A percentile compares a stretch with the other conserved stretches of the same genome.
Conservation (phyloP, 2,797 vertebrate species). For the Orientallactaga sibirica region DNA sequence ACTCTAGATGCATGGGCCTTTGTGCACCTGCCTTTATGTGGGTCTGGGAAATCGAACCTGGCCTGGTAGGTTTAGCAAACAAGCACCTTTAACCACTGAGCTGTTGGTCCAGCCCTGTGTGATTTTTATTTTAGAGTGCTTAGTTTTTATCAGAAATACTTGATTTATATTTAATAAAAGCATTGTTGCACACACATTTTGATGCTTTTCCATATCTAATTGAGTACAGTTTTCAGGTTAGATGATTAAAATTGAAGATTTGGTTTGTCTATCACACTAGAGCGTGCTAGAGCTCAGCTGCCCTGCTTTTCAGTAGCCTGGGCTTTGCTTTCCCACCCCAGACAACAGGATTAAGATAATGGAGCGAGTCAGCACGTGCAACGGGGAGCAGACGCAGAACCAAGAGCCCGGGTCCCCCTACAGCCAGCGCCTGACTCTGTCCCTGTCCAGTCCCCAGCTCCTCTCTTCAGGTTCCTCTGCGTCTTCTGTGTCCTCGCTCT, state of each 20-base stretch:
- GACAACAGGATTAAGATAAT: constrained; percentile 87
- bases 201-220: not conserved
- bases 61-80: too few species aligned
- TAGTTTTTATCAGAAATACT: not conserved
- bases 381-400: constrained; percentile 90
- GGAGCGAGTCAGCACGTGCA: constrained; percentile 86
- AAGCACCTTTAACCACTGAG: too few species aligned
- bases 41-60: too few species aligned
- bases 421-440: constrained; percentile 93
- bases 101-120: not conserved
- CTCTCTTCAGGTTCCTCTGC: constrained; percentile 93
- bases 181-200: not conserved
- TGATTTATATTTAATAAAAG: not conserved
- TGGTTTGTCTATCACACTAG: fast-evolving
- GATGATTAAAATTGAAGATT: too few species aligned
- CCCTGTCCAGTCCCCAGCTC: constrained; percentile 94
- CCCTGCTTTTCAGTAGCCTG: fast-evolving
- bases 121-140: not conserved
- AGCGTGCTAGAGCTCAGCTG: fast-evolving
- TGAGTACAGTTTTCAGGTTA: not conserved
- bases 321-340: constrained; percentile 72
- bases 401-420: constrained; percentile 92
- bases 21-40: too few species aligned
- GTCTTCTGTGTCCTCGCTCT: constrained; percentile 96
- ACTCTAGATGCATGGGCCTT: too few species aligned